These are phyloP conservation scores for Ranitomeya variabilis DNA, from an alignment of 2,113 vertebrate species.

Conservation along the genomic window DNA sequence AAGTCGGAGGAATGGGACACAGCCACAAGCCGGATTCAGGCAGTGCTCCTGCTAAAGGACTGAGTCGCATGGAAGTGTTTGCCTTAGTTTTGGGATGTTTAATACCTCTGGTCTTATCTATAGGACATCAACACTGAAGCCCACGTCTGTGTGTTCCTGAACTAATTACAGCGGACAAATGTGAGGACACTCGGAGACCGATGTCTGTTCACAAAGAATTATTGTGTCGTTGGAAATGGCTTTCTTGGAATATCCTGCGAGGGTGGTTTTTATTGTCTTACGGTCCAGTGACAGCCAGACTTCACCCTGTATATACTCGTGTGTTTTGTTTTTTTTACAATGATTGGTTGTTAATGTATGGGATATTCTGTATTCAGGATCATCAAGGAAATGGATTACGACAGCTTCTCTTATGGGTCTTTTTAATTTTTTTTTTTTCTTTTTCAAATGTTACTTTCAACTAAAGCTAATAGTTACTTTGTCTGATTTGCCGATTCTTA, in stretches of 20 bases:
- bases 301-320: slow-evolving; percentile 62
- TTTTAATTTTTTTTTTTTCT: slow-evolving; percentile 4
- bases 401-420: not conserved
- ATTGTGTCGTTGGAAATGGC: slow-evolving; percentile 67
- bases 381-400: not conserved
- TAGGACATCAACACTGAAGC: slow-evolving; percentile 93
- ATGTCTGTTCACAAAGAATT: slow-evolving; percentile 65
- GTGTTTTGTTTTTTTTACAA: slow-evolving; percentile 65
- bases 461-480: not conserved
- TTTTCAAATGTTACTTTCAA: not conserved
- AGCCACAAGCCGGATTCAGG: slow-evolving; percentile 81
- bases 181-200: slow-evolving; percentile 43
- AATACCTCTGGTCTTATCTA: slow-evolving; percentile 91
- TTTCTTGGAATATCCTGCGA: slow-evolving; percentile 60
- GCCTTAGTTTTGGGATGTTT: slow-evolving; percentile 93
- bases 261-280: slow-evolving; percentile 67
- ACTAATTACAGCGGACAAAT: slow-evolving; percentile 58
- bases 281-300: slow-evolving; percentile 63
- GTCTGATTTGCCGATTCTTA: not conserved
- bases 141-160: slow-evolving; percentile 23
- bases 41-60: slow-evolving; percentile 80
- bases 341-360: slow-evolving; percentile 69
- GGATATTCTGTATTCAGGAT: not conserved
- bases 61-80: slow-evolving; percentile 90
- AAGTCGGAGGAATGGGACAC: slow-evolving; percentile 92